These are phyloP conservation scores for Zelostemma sp. DNA, from an alignment of 1,140 invertebrate species.

Conservation along the genomic window DNA sequence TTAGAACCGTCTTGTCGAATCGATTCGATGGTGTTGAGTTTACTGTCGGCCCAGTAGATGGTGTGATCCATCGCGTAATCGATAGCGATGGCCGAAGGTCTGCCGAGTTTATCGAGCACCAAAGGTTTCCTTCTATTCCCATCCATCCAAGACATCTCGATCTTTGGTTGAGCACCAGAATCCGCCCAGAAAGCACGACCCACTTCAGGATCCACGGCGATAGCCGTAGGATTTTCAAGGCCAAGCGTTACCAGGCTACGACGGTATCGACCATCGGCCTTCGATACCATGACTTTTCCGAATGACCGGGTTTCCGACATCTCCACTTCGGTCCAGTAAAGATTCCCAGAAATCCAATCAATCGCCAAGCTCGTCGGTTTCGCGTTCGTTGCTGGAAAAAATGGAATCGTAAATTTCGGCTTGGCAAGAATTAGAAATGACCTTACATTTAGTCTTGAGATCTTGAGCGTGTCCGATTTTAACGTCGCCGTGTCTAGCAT, in stretches of 20 bases:
- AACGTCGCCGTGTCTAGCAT: conserved; percentile 79
- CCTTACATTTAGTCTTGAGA: conserved; percentile 79
- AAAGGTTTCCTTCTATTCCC: conserved; percentile 86
- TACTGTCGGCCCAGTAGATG: conserved; percentile 96
- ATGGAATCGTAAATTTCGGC: background rate
- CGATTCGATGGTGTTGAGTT: conserved; percentile 92
- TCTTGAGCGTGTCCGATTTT: conserved; percentile 91
- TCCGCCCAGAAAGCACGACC: conserved; percentile 94
- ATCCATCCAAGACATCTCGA: conserved; percentile 96
- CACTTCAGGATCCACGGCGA: conserved; percentile 88
- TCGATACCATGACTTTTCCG: conserved; percentile 87
- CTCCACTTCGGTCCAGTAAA: conserved; percentile 95
- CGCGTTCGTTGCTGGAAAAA: conserved; percentile 71
- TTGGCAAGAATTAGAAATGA: conserved; percentile 1
- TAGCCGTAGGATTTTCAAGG: conserved; percentile 85
- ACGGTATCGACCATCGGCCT: conserved; percentile 90
- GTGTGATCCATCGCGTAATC: conserved; percentile 91
- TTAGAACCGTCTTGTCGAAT: conserved; percentile 87
- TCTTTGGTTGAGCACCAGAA: conserved; percentile 84
- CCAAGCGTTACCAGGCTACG: conserved; percentile 79
- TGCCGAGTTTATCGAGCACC: conserved; percentile 83
- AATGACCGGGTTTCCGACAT: conserved; percentile 71
- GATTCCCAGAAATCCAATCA: conserved; percentile 92
- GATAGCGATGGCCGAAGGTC: conserved; percentile 89
- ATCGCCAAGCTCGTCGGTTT: conserved; percentile 89